phyloP scores from a whole-genome alignment of 2,888 invertebrate species.

The Ophion slaviceki region DNA sequence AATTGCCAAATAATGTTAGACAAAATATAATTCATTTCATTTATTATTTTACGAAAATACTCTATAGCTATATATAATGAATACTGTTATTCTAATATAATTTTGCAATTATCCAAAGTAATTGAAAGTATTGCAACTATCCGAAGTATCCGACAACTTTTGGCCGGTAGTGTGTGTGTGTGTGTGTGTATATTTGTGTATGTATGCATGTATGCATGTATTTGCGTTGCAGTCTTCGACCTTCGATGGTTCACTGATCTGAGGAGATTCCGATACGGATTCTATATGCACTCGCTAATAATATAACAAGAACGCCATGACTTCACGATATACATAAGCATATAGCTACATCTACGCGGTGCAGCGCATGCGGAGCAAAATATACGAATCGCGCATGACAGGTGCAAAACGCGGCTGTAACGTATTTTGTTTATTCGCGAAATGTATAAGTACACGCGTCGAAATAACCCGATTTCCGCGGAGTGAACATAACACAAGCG shows the following conservation, averaged over 20 bases:
- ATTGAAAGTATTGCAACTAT: no score
- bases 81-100: no score
- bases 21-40: no score
- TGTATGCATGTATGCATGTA: background rate
- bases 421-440: slow-evolving; percentile 32
- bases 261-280: slow-evolving; percentile 41
- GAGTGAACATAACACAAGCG: background rate
- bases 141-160: no score
- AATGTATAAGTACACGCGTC: background rate
- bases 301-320: slow-evolving; percentile 45
- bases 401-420: slow-evolving; percentile 39
- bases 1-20: no score
- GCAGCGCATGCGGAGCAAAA: slow-evolving; percentile 14
- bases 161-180: background rate
- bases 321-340: slow-evolving; percentile 6
- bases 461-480: slow-evolving; percentile 32
- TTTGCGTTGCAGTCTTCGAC: slow-evolving; percentile 35
- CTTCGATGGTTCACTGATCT: slow-evolving; percentile 64
- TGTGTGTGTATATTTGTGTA: no score
- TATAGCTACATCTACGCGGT: background rate
- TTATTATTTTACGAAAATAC: no score
- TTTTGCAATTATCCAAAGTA: no score
- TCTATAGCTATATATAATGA: no score
- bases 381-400: slow-evolving; percentile 44
- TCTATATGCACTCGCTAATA: slow-evolving; percentile 61